Conservation (phyloP, 1,140 invertebrate genomes). For the Ooceraea biroi region DNA sequence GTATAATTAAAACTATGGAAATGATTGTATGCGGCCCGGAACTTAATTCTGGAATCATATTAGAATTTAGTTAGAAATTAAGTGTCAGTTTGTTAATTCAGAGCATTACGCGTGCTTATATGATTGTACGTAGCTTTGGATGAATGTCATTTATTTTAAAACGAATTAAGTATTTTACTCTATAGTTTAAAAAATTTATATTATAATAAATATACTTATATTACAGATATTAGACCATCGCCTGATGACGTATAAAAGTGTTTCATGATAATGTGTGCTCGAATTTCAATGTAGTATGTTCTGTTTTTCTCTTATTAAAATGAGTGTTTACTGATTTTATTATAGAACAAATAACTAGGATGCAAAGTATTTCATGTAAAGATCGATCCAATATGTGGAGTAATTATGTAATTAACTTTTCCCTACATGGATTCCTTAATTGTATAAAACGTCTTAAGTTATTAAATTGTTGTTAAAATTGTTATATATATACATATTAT, state of each 20-base stretch:
- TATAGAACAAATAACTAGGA: slow-evolving; percentile 1
- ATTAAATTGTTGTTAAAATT: slow-evolving; percentile 17
- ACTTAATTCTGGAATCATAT: background rate
- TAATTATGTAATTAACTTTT: slow-evolving; percentile 26
- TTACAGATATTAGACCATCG: slow-evolving; percentile 62
- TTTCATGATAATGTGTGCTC: slow-evolving; percentile 60
- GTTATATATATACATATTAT: too few species aligned
- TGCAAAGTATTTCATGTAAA: slow-evolving; percentile 14
- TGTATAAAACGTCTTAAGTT: slow-evolving; percentile 34
- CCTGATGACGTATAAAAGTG: slow-evolving; percentile 51
- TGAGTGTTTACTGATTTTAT: slow-evolving; percentile 9
- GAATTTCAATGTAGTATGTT: slow-evolving; percentile 61
- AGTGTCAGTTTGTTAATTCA: background rate
- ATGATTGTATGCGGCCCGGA: background rate
- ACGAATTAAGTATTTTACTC: background rate
- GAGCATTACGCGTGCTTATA: background rate
- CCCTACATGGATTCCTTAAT: background rate
- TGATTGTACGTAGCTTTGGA: slow-evolving; percentile 19
- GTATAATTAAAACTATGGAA: background rate
- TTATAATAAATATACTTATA: too few species aligned
- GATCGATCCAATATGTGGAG: slow-evolving; percentile 18
- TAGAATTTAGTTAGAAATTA: slow-evolving; percentile 4
- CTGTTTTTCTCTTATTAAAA: slow-evolving; percentile 48
- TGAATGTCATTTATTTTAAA: background rate
- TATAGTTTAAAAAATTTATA: too few species aligned